Base-by-base conservation (phyloP, 35 echinoderm and acorn worm genomes). In the Anneissia japonica region DNA sequence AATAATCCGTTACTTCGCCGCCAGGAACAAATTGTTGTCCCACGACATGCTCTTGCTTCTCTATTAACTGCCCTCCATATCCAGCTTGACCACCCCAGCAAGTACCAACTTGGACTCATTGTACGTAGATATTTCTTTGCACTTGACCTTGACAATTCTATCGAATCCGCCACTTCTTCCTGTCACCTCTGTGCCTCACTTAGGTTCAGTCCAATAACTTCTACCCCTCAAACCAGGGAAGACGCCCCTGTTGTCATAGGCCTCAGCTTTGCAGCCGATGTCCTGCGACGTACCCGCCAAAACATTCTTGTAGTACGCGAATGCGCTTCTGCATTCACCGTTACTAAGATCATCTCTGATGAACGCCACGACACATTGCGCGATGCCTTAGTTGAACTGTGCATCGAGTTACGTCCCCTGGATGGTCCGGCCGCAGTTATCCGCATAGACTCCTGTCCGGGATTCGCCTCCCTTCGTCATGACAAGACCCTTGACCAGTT, bases 21-120 rank as follows among this genome's bases (percentile, higher is more conserved):
- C 13, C 77, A 74, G 4, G 87, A 93, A 77, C 55, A 74, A 31
- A 95, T 91, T 16, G 38, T 94, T 9, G 74, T 94, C 26, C 84
- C 88, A 39, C 79, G 77, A 13, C 88, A 91, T n/a, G 88, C 79
- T 34, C 76, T 84, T 4, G 21, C 81, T 80, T 83, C 74, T 72
- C 55, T 93, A 5, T 84, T 94, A 11, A 88, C 93, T 72, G 78
- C 93, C 56, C 79, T 87, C 31, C 85, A 91, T 73, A 72, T 91
- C 76, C 77, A 73, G 34, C 64, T 91, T 12, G 73, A 83, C 30
- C 93, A 95, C 82, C 93, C 93, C 0, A 81, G 80, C 7, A 39
- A 38, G 26, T 73, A 87, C 46, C 89, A 95, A 35, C 75, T 95
- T 6, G 36, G 74, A 34, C 76, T 9, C 0, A 35, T 91, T 0